These are phyloP conservation scores for Agrochola lychnidis DNA, from an alignment of 2,888 invertebrate genomes.

Conservation along the genomic window DNA sequence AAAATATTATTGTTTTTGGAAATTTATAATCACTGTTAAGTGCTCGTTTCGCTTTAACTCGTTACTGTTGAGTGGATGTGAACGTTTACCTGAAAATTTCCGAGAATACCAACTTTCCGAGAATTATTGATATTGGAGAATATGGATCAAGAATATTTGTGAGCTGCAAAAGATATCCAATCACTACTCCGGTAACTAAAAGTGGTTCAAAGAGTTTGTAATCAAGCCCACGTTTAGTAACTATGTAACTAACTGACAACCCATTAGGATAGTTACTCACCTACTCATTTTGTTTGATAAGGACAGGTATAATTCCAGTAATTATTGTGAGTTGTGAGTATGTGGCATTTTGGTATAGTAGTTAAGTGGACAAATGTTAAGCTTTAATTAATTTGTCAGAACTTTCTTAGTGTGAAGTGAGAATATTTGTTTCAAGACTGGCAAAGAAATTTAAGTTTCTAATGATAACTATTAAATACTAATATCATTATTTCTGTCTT, in stretches of 20 bases:
- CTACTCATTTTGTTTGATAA: constrained; percentile 56
- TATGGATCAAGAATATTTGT: constrained; percentile 2
- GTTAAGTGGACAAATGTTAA: constrained; percentile 25
- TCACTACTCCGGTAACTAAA: constrained; percentile 23
- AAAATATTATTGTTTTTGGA: constrained; percentile 22
- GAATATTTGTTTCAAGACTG: constrained; percentile 1
- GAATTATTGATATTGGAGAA: constrained; percentile 1
- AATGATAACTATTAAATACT: constrained; percentile 7
- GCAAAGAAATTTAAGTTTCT: background rate
- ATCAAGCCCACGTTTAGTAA: constrained; percentile 33
- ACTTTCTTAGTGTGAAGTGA: constrained; percentile 9
- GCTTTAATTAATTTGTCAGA: constrained; percentile 21
- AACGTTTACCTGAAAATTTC: constrained; percentile 1
- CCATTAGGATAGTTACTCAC: constrained; percentile 45
- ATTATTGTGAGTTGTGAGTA: constrained; percentile 46
- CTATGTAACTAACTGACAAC: constrained; percentile 38
- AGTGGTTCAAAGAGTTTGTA: constrained; percentile 25
- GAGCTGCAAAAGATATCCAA: constrained; percentile 11
- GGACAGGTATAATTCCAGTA: constrained; percentile 41
- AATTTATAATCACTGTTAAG: background rate
- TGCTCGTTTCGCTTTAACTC: background rate
- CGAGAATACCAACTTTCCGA: background rate
- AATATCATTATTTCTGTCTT: constrained; percentile 67
- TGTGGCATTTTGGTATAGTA: constrained; percentile 30
- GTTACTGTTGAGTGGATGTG: background rate